Evolutionary conservation across 2,113 vertebrate species (phyloP).

Genomic region (Zosterops lateralis): DNA sequence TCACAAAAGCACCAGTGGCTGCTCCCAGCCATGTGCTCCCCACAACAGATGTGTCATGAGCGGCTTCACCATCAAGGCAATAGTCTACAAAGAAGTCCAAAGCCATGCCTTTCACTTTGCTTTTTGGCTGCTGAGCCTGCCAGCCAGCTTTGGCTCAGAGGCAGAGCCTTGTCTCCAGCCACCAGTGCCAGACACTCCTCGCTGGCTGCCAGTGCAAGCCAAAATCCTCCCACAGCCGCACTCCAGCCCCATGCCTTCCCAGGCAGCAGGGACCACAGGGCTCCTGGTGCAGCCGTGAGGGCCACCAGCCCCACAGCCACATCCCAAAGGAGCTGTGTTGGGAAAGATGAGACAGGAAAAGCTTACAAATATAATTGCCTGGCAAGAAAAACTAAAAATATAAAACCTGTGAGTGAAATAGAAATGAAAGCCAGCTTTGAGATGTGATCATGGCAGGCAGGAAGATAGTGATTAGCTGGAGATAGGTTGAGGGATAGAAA

Average conservation of each 20-base stretch:
- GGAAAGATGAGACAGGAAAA: too few species aligned
- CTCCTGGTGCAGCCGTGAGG: rapidly evolving
- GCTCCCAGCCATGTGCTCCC: not conserved
- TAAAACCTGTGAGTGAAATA: too few species aligned
- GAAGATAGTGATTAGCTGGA: too few species aligned
- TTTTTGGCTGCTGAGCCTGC: not conserved
- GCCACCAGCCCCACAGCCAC: not conserved
- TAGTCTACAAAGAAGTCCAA: not conserved
- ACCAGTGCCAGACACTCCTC: not conserved
- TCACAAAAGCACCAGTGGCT: not conserved
- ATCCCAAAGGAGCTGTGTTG: not conserved
- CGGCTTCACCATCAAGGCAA: rapidly evolving
- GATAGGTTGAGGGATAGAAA: too few species aligned
- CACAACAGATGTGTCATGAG: rapidly evolving
- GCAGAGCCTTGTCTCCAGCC: not conserved
- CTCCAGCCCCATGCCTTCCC: not conserved
- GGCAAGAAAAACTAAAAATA: too few species aligned
- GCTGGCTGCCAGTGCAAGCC: not conserved
- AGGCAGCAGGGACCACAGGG: not conserved
- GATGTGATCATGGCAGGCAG: too few species aligned
- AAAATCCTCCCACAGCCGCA: not conserved
- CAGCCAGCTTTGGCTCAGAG: not conserved
- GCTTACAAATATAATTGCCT: too few species aligned
- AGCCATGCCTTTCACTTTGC: not conserved
- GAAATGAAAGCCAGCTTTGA: too few species aligned